Evolutionary conservation across 2,797 vertebrate species (phyloP).

Genomic region (Tragelaphus oryx): DNA sequence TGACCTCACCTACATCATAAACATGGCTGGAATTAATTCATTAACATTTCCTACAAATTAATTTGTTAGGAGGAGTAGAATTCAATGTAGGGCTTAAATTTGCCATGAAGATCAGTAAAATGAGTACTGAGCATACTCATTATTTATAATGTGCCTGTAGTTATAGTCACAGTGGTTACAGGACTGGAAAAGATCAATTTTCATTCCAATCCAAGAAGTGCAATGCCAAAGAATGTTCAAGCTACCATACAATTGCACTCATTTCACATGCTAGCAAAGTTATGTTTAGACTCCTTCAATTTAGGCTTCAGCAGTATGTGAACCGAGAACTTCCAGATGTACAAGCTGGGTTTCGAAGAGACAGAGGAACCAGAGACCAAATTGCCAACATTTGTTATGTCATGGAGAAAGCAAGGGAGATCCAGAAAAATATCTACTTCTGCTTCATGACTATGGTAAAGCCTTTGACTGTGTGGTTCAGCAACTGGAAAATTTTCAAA

Average conservation of each 20-base stretch:
- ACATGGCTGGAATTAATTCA: neutral
- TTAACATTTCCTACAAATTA: neutral
- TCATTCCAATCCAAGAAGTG: neutral
- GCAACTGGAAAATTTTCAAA: neutral
- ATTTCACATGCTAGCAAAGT: neutral
- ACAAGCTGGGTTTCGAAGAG: neutral
- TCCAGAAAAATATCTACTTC: neutral
- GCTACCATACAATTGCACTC: neutral
- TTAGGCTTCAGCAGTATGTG: neutral
- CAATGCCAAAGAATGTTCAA: neutral
- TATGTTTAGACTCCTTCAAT: neutral
- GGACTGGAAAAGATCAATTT: neutral
- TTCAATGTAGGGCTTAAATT: neutral
- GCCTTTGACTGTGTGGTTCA: neutral
- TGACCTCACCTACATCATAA: neutral
- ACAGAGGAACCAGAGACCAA: neutral
- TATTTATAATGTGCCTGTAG: neutral
- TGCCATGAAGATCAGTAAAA: neutral
- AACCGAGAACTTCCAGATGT: neutral
- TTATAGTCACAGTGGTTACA: neutral
- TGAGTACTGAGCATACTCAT: neutral
- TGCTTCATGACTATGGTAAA: neutral
- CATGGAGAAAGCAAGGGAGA: neutral
- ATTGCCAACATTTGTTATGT: neutral
- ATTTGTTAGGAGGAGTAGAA: neutral